phyloP scores from a whole-genome alignment of 1,140 invertebrate genomes.

The Caerostris darwini region DNA sequence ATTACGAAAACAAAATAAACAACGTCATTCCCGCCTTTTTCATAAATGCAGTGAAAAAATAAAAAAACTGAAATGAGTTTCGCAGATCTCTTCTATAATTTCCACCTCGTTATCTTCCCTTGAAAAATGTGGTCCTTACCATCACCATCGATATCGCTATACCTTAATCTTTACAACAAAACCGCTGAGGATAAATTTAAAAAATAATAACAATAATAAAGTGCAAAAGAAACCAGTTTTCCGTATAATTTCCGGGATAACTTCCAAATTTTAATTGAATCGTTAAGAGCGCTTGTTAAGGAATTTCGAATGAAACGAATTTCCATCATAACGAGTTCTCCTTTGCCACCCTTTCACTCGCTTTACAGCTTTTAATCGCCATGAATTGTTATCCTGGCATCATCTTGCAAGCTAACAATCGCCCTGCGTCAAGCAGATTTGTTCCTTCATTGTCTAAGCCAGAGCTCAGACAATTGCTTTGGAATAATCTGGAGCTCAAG shows the following conservation, averaged over 20 bases:
- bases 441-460: background rate
- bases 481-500: background rate
- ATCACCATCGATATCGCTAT: background rate
- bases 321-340: constrained; percentile 14
- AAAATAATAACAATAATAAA: background rate
- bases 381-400: constrained; percentile 4
- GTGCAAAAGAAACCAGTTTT: background rate
- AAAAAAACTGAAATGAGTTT: too few species aligned
- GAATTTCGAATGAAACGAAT: constrained; percentile 22
- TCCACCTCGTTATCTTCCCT: background rate
- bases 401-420: constrained; percentile 15
- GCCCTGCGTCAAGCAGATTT: background rate
- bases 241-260: background rate
- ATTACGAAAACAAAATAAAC: background rate
- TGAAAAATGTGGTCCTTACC: background rate
- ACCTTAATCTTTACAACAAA: background rate
- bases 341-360: background rate
- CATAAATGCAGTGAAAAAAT: constrained; percentile 12
- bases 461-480: constrained; percentile 24
- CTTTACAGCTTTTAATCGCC: background rate
- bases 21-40: background rate
- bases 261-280: constrained; percentile 22
- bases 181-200: background rate
- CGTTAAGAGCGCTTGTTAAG: constrained; percentile 31
- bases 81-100: background rate